Conservation (phyloP, 2,113 vertebrate species). For the Aphelocoma coerulescens region DNA sequence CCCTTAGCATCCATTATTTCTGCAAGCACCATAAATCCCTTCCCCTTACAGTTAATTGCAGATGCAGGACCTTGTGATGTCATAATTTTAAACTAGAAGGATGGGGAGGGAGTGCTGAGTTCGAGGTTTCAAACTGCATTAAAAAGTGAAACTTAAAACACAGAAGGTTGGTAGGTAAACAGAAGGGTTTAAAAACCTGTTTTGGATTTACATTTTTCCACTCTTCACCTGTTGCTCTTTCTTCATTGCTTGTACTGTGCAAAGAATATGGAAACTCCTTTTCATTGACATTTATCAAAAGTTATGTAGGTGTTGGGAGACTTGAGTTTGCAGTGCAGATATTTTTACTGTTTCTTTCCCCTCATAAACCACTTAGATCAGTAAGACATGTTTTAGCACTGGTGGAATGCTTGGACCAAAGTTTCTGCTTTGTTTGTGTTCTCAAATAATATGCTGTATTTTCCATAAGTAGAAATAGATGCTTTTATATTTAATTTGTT, state of each 20-base stretch:
- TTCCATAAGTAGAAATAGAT: neutral
- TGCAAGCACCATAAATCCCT: neutral
- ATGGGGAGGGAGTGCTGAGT: accelerated
- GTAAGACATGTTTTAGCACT: neutral
- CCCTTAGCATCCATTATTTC: neutral
- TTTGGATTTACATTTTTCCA: neutral
- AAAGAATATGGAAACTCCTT: neutral
- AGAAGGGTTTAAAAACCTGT: neutral
- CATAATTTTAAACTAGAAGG: neutral
- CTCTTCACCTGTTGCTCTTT: neutral
- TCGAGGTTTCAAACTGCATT: neutral
- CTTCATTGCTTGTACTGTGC: neutral
- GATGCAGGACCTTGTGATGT: neutral
- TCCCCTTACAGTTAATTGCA: neutral
- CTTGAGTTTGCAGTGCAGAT: neutral
- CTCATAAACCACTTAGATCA: neutral
- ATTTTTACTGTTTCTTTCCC: neutral
- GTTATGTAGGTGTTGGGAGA: neutral
- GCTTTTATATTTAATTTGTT: neutral
- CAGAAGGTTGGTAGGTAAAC: neutral
- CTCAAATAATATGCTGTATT: neutral
- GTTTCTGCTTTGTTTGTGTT: neutral
- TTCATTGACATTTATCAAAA: neutral
- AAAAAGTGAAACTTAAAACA: neutral
- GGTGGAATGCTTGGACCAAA: neutral